phyloP scores from a whole-genome alignment of 2,797 vertebrate species.

The Todus mexicanus region DNA sequence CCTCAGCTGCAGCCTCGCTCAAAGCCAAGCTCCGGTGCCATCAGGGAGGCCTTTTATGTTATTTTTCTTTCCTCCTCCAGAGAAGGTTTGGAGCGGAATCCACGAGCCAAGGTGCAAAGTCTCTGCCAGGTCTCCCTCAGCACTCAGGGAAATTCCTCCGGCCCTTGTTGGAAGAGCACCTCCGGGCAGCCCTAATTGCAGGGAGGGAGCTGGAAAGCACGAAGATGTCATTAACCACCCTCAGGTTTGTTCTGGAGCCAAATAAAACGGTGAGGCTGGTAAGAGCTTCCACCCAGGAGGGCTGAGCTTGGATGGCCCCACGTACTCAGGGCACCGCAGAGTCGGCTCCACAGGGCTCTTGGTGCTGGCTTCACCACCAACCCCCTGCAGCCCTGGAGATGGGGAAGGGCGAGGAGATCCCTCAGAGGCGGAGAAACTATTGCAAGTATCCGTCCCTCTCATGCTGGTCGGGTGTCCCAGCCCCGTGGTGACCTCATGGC shows the following conservation, averaged over 20 bases:
- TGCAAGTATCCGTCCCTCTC: accelerated
- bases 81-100: background rate
- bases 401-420: background rate
- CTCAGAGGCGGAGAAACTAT: background rate
- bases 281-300: background rate
- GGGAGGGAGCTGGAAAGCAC: background rate
- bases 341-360: background rate
- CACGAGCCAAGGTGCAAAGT: background rate
- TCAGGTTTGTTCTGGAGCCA: background rate
- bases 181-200: background rate
- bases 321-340: accelerated
- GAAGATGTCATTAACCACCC: background rate
- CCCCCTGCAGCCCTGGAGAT: background rate
- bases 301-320: background rate
- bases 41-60: background rate
- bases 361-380: background rate
- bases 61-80: too few species aligned
- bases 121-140: background rate
- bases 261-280: background rate
- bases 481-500: accelerated
- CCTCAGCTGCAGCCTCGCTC: background rate
- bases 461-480: background rate
- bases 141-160: background rate
- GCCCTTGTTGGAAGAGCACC: background rate
- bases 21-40: background rate